Base-by-base conservation (phyloP, 2,797 vertebrate genomes). In the Danio choprae region DNA sequence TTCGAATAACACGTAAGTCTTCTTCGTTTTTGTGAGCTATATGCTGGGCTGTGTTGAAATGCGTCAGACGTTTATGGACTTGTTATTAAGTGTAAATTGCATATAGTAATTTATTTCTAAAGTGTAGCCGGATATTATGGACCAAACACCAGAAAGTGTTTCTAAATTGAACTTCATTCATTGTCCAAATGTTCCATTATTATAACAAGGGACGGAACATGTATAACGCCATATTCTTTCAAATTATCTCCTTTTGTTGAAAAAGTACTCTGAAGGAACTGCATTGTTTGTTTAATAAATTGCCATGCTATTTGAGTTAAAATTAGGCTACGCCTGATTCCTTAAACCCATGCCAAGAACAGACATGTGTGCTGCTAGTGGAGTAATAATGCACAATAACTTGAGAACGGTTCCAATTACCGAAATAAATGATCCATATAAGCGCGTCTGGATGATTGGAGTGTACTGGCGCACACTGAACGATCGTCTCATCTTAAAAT, bases 51-150 rank as follows among this genome's bases (percentile, higher is more conserved):
- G 86, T 89, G 79, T 80, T 90, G 92, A 90, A 90, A 91, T 92
- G 89, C 91, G 89, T 86, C 92, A 93, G 88, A 91, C 91, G 94
- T 92, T 90, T 91, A 93, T 94, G 95, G 95, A 95, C 95, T 95
- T 95, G 93, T 94, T 94, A 94, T 92, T 91, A 96, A 94, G 93
- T 98, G 96, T 98, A 98, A 96, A 97, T 96, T 96, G 95, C 95
- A 95, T 94, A 98, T 98, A 98, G 95, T 99, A 99, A 99, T 99
- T 99, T 99, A 99, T 99, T 99, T 98, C 95, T 95, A 96, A 93
- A 90, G 94, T 97, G 95, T 97, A 96, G 95, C 95, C 94, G 93
- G 94, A 95, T 95, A 92, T 95, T 94, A 93, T 90, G 97, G 97
- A 98, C 98, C 97, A 99, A 98, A 97, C 93, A 93, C 95, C 94